phyloP scores from a whole-genome alignment of 2,888 invertebrate species.

The Tipula vernalis region DNA sequence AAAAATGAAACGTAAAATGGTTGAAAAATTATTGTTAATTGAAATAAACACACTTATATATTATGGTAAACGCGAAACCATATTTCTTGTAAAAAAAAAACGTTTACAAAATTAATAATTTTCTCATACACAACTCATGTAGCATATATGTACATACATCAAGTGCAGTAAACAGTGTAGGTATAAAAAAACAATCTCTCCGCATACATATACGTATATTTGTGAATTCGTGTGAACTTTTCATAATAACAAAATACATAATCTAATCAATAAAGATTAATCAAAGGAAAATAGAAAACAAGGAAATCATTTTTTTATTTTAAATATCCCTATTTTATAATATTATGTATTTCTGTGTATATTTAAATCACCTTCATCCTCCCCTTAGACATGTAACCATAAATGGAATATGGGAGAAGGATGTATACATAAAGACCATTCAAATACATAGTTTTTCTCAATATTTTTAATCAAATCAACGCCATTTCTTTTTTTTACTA shows the following conservation, averaged over 20 bases:
- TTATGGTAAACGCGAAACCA: background rate
- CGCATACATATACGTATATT: background rate
- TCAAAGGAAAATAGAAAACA: background rate
- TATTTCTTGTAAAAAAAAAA: background rate
- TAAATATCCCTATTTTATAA: background rate
- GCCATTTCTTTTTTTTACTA: background rate
- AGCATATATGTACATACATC: background rate
- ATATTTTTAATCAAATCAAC: background rate
- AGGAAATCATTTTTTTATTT: background rate
- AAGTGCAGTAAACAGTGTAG: background rate
- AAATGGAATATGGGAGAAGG: background rate
- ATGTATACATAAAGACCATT: background rate
- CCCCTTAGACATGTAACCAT: background rate
- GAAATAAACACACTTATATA: background rate
- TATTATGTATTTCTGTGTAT: background rate
- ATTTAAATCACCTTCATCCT: background rate
- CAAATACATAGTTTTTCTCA: background rate
- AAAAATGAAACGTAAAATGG: background rate
- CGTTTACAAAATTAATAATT: background rate
- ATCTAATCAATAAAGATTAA: constrained; percentile 4
- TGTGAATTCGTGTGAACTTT: constrained; percentile 4
- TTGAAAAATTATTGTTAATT: background rate
- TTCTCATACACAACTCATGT: background rate
- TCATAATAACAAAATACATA: background rate
- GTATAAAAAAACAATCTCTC: background rate